phyloP scores from a whole-genome alignment of 2,888 invertebrate species.

The Cyclophora punctaria region DNA sequence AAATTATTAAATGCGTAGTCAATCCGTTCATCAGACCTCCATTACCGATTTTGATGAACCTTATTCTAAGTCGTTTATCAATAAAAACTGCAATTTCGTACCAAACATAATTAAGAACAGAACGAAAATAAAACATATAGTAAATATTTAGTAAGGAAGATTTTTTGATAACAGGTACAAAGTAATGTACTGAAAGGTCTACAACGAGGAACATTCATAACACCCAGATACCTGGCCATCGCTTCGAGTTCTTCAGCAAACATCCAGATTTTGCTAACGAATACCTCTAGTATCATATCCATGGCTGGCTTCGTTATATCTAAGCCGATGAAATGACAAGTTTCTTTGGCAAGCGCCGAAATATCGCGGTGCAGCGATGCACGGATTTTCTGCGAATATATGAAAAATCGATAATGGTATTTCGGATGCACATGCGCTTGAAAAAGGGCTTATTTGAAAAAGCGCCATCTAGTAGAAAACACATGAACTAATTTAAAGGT shows the following conservation, averaged over 20 bases:
- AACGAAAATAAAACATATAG: too few species aligned
- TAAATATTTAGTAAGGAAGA: too few species aligned
- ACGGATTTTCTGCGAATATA: constrained; percentile 70
- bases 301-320: constrained; percentile 71
- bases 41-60: too few species aligned
- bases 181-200: too few species aligned
- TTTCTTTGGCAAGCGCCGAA: constrained; percentile 71
- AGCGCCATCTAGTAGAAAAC: constrained; percentile 26
- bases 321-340: constrained; percentile 62
- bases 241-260: constrained; percentile 78
- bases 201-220: too few species aligned
- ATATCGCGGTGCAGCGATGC: constrained; percentile 73
- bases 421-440: neutral
- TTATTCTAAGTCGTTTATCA: too few species aligned
- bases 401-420: neutral
- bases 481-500: neutral
- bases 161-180: too few species aligned
- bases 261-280: constrained; percentile 71
- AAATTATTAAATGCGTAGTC: too few species aligned
- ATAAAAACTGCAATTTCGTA: too few species aligned
- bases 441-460: neutral
- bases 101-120: too few species aligned
- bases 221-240: constrained; percentile 74
- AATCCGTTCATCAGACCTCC: too few species aligned
- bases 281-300: constrained; percentile 76